Evolutionary conservation across 2,113 vertebrate genomes (phyloP).

Genomic region (Neoarius graeffei): DNA sequence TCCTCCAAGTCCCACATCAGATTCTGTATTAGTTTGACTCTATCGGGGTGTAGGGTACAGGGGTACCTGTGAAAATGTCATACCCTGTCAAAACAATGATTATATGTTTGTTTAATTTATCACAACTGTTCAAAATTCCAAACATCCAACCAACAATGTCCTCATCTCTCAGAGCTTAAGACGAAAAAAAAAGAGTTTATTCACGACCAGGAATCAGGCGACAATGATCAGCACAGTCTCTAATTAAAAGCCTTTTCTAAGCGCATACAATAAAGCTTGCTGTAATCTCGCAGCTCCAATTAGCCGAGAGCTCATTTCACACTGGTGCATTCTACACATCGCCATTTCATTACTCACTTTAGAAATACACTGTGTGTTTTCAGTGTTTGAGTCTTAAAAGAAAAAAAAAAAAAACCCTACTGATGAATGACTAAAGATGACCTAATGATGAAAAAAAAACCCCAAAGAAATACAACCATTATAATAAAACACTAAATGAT

Average conservation of each 20-base stretch:
- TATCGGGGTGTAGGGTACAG: not conserved
- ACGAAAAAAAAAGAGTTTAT: not conserved
- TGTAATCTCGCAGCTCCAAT: not conserved
- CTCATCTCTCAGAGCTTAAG: not conserved
- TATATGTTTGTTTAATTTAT: not conserved
- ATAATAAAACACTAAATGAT: not conserved
- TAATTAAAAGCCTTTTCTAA: conserved; percentile 15
- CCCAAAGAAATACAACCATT: not conserved
- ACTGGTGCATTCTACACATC: not conserved
- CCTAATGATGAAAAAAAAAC: not conserved
- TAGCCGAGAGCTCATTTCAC: not conserved
- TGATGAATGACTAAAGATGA: not conserved
- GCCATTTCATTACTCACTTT: not conserved
- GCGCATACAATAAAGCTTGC: not conserved
- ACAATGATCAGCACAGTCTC: not conserved
- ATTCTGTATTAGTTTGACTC: not conserved
- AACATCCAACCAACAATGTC: not conserved
- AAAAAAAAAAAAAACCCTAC: not conserved
- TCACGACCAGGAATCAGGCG: not conserved
- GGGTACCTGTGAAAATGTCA: not conserved
- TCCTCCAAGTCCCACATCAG: not conserved
- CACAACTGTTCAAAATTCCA: not conserved
- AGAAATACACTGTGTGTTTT: not conserved
- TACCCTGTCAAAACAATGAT: not conserved
- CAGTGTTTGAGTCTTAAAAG: not conserved